Evolutionary conservation across 1,140 invertebrate species (phyloP).

Genomic region (Ctenoplectra terminalis): DNA sequence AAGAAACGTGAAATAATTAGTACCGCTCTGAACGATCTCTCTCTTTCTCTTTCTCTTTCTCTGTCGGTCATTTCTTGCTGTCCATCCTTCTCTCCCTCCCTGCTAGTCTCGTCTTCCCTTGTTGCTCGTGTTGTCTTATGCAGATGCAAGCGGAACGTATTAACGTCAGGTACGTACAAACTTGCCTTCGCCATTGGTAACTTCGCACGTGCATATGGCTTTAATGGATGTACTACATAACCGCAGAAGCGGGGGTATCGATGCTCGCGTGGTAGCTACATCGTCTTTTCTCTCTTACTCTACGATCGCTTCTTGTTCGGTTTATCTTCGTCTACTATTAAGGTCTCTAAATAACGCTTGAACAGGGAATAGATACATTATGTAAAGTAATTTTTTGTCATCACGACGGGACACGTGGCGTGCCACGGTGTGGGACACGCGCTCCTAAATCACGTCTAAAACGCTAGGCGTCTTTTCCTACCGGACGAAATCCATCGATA

Average conservation of each 20-base stretch:
- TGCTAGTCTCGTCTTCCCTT: neutral
- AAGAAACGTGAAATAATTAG: constrained; percentile 73
- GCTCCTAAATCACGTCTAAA: neutral
- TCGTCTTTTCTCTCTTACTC: neutral
- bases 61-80: constrained; percentile 3
- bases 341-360: constrained; percentile 44
- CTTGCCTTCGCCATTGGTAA: constrained; percentile 66
- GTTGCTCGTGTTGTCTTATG: constrained; percentile 65
- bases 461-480: neutral
- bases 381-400: constrained; percentile 51
- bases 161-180: constrained; percentile 69
- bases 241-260: constrained; percentile 62
- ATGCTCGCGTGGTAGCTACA: constrained; percentile 40
- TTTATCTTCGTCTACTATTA: neutral
- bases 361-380: constrained; percentile 32
- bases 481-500: constrained; percentile 37
- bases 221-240: constrained; percentile 71
- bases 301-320: too few species aligned
- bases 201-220: constrained; percentile 71
- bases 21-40: constrained; percentile 46
- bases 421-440: neutral
- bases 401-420: neutral
- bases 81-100: neutral
- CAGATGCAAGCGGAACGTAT: constrained; percentile 67
- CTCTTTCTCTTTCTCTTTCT: constrained; percentile 17